phyloP scores from a whole-genome alignment of 2,888 invertebrate species.

The Desoria tigrina region DNA sequence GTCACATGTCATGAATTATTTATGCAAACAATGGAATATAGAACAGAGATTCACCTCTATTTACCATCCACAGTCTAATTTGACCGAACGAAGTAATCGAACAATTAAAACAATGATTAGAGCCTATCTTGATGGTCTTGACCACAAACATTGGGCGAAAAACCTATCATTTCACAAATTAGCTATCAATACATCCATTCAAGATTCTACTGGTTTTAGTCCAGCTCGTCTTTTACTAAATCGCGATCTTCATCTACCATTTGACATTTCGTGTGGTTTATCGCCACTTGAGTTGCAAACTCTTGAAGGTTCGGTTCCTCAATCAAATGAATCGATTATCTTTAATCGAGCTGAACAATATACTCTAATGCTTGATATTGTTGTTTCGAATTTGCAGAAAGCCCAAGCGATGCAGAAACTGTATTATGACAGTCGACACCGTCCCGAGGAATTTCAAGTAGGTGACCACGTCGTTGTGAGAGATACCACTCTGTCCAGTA shows the following conservation, averaged over 20 bases:
- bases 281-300: background rate
- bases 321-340: too few species aligned
- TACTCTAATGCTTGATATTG: too few species aligned
- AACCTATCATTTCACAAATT: background rate
- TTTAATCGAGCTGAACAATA: too few species aligned
- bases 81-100: slow-evolving; percentile 14
- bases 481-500: background rate
- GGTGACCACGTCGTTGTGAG: background rate
- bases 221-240: background rate
- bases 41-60: background rate
- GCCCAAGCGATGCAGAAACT: background rate
- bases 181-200: background rate
- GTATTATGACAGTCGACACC: background rate
- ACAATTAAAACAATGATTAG: slow-evolving; percentile 14
- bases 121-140: background rate
- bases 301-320: background rate
- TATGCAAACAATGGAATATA: slow-evolving; percentile 19
- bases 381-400: too few species aligned
- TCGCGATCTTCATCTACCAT: too few species aligned
- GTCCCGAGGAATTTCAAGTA: too few species aligned
- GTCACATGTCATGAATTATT: background rate
- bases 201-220: background rate
- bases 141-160: background rate
- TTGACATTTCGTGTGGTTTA: too few species aligned
- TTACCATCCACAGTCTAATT: slow-evolving; percentile 15